Evolutionary conservation across 2,797 vertebrate species (phyloP), one percentile per base, ranked within the genome.

Genomic region (Sphaeramia orbicularis): DNA sequence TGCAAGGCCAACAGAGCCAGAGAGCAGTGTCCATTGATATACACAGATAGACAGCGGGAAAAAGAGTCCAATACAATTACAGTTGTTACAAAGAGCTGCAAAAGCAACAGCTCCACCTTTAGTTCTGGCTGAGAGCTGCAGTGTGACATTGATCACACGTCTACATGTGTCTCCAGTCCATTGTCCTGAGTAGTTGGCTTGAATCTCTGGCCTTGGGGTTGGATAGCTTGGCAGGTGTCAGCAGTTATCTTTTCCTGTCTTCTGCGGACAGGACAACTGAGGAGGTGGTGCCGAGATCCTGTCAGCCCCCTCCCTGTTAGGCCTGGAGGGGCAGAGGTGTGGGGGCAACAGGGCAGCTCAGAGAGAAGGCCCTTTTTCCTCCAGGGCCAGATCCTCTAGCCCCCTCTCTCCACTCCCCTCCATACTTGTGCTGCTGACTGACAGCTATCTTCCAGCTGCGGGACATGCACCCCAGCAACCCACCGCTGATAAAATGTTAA

Each of bases 401-500:
- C 64, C 65, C 76, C 64, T 70, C 74, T 60, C 61, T 45, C 38
- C 67, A 19, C 79, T 71, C 72, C 66, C 68, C 55, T 58, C 60
- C 24, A 44, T 45, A 72, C 76, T 70, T 49, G 21, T 59, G 71
- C 78, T 59, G 79, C 88, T 94, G 93, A 94, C 89, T 93, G 93
- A 93, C 93, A 92, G 91, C 92, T 94, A 93, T 95, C 93, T 92
- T 90, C 86, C 84, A 88, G 88, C 90, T 90, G 90, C 75, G 86
- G 88, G 90, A 92, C 89, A 90, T 78, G 87, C 84, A 77, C 83
- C 83, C 89, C 78, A 63, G 81, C 89, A 78, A 81, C 87, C 87
- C 64, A 12, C 76, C 32, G 66, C 94, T 93, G 94, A 95, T 95
- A 95, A 95, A 95, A 95, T 95, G 93, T 95, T 95, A 95, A 95